Base-by-base conservation (phyloP, 2,888 invertebrate genomes). In the Hydropsyche betteni region DNA sequence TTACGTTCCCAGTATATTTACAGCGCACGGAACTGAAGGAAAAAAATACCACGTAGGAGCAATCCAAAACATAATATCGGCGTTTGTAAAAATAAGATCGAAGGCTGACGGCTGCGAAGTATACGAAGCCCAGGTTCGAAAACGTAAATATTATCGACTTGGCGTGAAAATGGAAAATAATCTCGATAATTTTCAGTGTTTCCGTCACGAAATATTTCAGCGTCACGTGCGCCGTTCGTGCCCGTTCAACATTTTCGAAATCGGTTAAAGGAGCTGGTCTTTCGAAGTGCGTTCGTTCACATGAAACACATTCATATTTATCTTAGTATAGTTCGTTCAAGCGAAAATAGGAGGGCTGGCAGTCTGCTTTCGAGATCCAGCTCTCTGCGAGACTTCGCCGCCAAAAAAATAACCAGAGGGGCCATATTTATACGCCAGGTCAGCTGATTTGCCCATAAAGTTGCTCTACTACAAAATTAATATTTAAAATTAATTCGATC, bases 171-270 rank as follows among this genome's bases (percentile, higher is more conserved):
- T 52, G 38, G 38, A 72, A 72, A 58, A 44, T 44, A 44, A 72
- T 72, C 72, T 55, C 53, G 72, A 72, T 72, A 36, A 61, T 61
- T 61, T 72, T 72, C 58, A 61, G 61, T n/a, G 36, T 58, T 72
- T 58, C 38, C 72, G 61, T 72, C 72, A 72, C 72, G 72, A 72
- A 36, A 24, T 69, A 69, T 70, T 12, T 10, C 50, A 33, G 50
- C 55, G 55, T 70, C 51, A 51, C 70, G 70, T 52, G 50, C 58
- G 34, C 7, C 33, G 55, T 52, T n/a, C 24, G 36, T 36, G 10
- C 64, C 3, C n/a, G 36, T 36, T 34, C 34, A 64, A 64, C 34
- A 64, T 34, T 36, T 64, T 34, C 64, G 64, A 64, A 58, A 58
- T 58, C 36, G 64, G 8, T n/a, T 33, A 8, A 64, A 64, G 64